Base-by-base conservation (phyloP, 2,113 vertebrate genomes). In the Cinclus cinclus region DNA sequence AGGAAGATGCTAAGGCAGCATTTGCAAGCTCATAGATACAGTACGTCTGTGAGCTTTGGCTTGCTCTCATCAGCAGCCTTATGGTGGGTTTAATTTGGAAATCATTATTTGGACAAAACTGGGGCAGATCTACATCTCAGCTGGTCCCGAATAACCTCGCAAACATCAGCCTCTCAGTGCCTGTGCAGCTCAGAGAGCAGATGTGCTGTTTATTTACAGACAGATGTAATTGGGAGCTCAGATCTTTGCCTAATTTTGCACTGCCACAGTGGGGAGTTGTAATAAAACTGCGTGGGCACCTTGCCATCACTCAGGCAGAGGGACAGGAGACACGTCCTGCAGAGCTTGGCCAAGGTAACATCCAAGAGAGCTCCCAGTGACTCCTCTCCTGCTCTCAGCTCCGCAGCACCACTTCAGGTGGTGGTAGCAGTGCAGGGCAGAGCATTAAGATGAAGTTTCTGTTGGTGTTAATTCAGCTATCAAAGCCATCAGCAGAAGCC, bases 81-180 rank as follows among this genome's bases (percentile, higher is more conserved):
- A 42, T 55, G 63, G 47, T 83, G 76, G 71, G 33, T 80, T 93
- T 95, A 90, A 93, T 93, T 90, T 90, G 91, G 68, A 86, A 92
- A 53, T 90, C 46, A 42, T 93, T 82, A 49, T 75, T 87, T 64
- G 68, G 70, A 75, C 79, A 76, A 83, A 93, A 95, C 70, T 92
- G n/a, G 60, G 60, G 53, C 85, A 89, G 95, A 92, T 84, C 77
- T 88, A 67, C 56, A 76, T 89, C 78, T 95, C 78, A 62, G 67
- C 50, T 68, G 75, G 44, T 85, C 70, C 62, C 21, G 35, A 90
- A 52, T 86, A 83, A 76, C 78, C 92, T 84, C 74, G 11, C 64
- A 70, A 42, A 27, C 84, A 67, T 89, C 69, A 93, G 70, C 81
- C 58, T 91, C 62, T 60, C 49, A 2, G 30, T 59, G 59, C 62